Percentiles rank a stretch among this genome's conserved stretches.
Conservation (phyloP, 2,797 vertebrate species). For the Buceros bicornis region DNA sequence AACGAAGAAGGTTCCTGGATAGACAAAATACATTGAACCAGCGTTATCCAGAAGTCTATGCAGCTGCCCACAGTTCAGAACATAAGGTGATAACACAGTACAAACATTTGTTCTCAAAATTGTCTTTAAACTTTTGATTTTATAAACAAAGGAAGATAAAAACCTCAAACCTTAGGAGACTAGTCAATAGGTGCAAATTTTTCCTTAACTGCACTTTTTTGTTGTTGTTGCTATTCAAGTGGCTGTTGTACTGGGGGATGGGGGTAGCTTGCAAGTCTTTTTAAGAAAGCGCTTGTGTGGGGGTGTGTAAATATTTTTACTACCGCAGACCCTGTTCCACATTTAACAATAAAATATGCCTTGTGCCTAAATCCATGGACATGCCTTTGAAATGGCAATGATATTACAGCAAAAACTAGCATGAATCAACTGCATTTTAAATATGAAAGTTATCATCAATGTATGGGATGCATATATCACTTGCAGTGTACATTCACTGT, state of each 20-base stretch:
- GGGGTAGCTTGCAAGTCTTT: not conserved
- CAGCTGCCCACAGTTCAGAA: not conserved
- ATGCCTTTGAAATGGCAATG: not conserved
- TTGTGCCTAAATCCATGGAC: not conserved
- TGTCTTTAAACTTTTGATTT: not conserved
- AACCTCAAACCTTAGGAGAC: not conserved
- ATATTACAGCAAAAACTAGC: not conserved
- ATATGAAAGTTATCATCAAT: not conserved
- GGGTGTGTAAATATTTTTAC: not conserved
- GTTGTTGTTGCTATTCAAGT: not conserved
- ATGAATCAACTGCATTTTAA: not conserved
- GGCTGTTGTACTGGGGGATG: not conserved
- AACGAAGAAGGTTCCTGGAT: not conserved
- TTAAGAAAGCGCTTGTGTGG: not conserved
- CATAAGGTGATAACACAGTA: not conserved
- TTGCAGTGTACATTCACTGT: not conserved
- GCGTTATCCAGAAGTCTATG: not conserved
- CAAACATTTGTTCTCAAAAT: not conserved
- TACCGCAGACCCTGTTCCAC: not conserved
- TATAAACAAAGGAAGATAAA: not conserved
- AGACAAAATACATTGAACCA: not conserved
- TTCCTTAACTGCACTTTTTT: not conserved
- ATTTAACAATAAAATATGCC: not conserved
- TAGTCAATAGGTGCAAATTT: not conserved
- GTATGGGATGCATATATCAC: not conserved